Evolutionary conservation across 2,888 invertebrate species (phyloP), one percentile per base, ranked within the genome.

Genomic region (Phyto melanocephala): DNA sequence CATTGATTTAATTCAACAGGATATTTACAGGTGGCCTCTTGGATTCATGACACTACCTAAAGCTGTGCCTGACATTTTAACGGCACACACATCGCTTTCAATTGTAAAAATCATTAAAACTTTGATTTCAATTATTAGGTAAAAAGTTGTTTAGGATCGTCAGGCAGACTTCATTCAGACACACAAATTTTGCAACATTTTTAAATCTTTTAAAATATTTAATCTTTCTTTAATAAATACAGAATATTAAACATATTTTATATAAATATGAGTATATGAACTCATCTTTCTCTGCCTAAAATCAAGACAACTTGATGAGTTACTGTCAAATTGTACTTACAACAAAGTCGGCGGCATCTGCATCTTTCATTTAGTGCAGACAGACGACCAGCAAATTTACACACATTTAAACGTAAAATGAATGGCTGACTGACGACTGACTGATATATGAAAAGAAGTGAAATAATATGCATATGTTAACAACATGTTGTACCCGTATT

Each of bases 281-380:
- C 6, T 13, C 2, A 7, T 47, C 28, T 65, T 67, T 68, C 42
- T 13, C 28, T 54, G 28, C 13, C 40, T 63, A 42, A 11, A 60
- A 40, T 71, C 56, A 71, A 47, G 63, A 72, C 56, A 72, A 72
- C 22, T 70, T 78, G 58, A 72, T 58, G 52, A 79, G 50, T 35
- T 60, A 50, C 72, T 52, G 79, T 79, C 72, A 79, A 58, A 67
- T 72, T 72, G 65, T 52, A 62, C 60, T 70, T 70, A 62, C 40
- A 62, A 35, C 1, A 15, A 6, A 28, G 28, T 5, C 5, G 52
- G 45, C 77, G 47, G 33, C 77, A 54, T 42, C 28, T 45, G 65
- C 54, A 45, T 20, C 17, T 47, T 58, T 58, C 56, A 17, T 52
- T 62, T 33, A 37, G 60, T 15, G 60, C 33, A 20, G 28, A 5